Base-by-base conservation (phyloP, 1,140 invertebrate genomes). In the Eriosoma lanigerum region DNA sequence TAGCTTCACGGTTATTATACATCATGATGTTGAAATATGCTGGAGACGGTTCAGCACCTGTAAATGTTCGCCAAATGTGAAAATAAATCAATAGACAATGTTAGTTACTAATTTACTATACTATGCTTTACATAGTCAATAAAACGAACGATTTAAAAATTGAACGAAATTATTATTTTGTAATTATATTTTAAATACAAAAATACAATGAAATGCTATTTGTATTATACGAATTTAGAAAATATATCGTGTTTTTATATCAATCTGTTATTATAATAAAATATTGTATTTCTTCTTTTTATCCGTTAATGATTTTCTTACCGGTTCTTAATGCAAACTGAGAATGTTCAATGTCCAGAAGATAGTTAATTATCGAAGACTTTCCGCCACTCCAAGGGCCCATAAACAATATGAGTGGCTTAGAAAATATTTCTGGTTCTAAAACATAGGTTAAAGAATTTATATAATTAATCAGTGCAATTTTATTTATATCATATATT, bases 371-470 rank as follows among this genome's bases (percentile, higher is more conserved):
- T 82, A 97, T 95, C 13, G 94, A 93, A 5, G 95, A 96, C 87
- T 98, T 98, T 83, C 96, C 96, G 82, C 95, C 94, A 84, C 94
- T 96, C 94, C 95, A 97, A 29, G 96, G 95, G 52, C 96, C 96
- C 92, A 97, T 93, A 84, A 98, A 96, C 0, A 98, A 86, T 60
- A 97, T 89, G 84, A 97, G 87, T 12, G 96, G 96, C 85, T 97
- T 97, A 0, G 94, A 96, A 86, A 96, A 96, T 85, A 97, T 96
- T 89, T 97, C 95, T 10, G 94, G 92, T 88, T 97, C 95, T 91
- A 82, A 72, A 84, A 85, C 83, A 82, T 81, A 48, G 46, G 17
- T 19, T 24, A 68, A 4, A 68, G 44, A 44, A 17, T 80, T 81
- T 0, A 1, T 26, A 52, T 17, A n/a, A 32, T 80, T 50, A 80